Conservation (phyloP, 2,113 vertebrate species). For the Poicephalus meyeri region DNA sequence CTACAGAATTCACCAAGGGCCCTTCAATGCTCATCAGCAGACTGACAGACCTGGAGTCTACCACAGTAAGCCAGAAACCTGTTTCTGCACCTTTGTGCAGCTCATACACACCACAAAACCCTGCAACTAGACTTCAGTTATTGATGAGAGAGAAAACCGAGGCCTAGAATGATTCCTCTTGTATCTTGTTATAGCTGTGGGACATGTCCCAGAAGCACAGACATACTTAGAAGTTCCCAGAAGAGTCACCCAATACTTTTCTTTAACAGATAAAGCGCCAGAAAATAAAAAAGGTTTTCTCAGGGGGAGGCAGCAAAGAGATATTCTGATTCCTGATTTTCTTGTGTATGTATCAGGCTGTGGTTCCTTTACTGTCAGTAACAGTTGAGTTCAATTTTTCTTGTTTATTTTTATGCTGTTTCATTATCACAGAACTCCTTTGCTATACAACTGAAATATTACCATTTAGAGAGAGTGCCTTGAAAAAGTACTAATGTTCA, state of each 20-base stretch:
- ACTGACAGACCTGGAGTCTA: not conserved
- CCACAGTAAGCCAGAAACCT: not conserved
- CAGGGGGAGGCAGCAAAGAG: not conserved
- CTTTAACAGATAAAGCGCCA: not conserved
- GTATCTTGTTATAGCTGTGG: not conserved
- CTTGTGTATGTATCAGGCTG: not conserved
- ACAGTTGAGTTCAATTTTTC: not conserved
- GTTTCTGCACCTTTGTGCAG: not conserved
- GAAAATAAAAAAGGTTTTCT: not conserved
- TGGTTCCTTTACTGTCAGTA: not conserved
- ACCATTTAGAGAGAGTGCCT: not conserved
- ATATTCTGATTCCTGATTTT: not conserved
- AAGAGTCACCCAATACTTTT: not conserved
- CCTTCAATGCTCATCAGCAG: not conserved
- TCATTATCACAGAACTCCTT: not conserved
- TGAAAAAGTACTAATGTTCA: not conserved
- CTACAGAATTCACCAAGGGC: not conserved
- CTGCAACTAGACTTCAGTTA: not conserved
- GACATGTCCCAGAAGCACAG: not conserved
- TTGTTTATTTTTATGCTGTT: not conserved
- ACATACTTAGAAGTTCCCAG: not conserved
- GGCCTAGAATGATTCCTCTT: not conserved
- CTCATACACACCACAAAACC: not conserved
- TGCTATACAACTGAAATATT: not conserved
- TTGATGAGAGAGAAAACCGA: not conserved